Evolutionary conservation across 2,113 vertebrate species (phyloP).

Genomic region (Rhabdornis inornatus): DNA sequence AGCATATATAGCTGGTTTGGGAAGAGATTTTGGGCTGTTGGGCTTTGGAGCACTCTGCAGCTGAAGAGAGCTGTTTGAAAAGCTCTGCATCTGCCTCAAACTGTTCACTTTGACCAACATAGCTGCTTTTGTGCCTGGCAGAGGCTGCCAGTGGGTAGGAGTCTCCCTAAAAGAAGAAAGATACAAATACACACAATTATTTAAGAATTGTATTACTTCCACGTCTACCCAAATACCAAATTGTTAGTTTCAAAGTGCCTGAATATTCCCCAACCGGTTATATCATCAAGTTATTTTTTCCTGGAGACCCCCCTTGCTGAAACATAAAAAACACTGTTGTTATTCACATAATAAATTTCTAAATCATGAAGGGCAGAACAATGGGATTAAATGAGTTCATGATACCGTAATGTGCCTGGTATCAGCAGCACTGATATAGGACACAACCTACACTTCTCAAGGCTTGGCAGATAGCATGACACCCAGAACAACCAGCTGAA

Average conservation of each 20-base stretch:
- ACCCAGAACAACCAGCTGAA: neutral
- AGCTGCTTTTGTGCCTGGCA: slow-evolving; percentile 83
- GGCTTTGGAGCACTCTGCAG: slow-evolving; percentile 56
- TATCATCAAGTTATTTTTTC: neutral
- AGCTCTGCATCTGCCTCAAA: slow-evolving; percentile 64
- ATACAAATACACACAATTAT: neutral
- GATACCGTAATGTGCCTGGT: neutral
- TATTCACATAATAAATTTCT: neutral
- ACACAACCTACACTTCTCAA: neutral
- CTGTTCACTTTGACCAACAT: slow-evolving; percentile 90
- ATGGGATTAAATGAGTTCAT: neutral
- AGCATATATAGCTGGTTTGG: slow-evolving; percentile 58
- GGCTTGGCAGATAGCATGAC: neutral
- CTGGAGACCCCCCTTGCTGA: neutral
- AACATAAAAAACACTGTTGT: neutral
- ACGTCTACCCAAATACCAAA: neutral
- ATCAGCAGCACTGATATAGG: neutral
- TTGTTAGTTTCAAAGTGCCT: neutral
- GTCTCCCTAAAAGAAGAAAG: slow-evolving; percentile 66
- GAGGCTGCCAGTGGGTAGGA: slow-evolving; percentile 82
- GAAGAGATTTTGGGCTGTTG: slow-evolving; percentile 54
- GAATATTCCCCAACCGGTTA: neutral
- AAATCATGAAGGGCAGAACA: neutral
- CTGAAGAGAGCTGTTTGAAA: slow-evolving; percentile 45
- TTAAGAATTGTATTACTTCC: neutral